A percentile compares a stretch with the other conserved stretches of the same genome.
Evolutionary conservation across 2,797 vertebrate genomes (phyloP).

Genomic region (Petrocephalus schoutedeni): DNA sequence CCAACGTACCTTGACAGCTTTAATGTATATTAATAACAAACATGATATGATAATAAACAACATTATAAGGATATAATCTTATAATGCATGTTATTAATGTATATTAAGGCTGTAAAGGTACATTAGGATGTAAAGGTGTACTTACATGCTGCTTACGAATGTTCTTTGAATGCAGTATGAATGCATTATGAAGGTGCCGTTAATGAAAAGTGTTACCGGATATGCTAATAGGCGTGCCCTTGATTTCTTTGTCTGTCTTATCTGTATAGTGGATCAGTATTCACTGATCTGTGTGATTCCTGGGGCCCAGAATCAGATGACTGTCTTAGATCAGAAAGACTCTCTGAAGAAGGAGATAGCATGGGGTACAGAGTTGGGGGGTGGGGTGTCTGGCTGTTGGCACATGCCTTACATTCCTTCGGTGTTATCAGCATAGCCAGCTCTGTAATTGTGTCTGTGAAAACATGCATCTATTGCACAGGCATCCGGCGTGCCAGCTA

Average conservation of each 20-base stretch:
- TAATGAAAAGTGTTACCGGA: not conserved
- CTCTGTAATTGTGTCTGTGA: conserved; percentile 55
- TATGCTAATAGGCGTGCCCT: not conserved
- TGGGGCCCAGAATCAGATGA: not conserved
- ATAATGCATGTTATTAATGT: not conserved
- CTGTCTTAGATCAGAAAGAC: not conserved
- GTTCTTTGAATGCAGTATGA: not conserved
- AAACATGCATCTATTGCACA: conserved; percentile 31
- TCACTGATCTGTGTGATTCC: not conserved
- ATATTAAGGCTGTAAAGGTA: not conserved
- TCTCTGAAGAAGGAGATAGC: not conserved
- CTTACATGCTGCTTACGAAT: not conserved
- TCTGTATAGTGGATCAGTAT: not conserved
- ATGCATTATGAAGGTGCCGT: not conserved
- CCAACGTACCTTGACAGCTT: too few species aligned
- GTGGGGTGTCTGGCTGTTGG: conserved; percentile 55
- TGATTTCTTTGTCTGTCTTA: not conserved
- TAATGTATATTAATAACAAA: not conserved
- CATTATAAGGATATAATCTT: not conserved
- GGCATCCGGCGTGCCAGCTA: not conserved
- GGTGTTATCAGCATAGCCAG: conserved; percentile 62
- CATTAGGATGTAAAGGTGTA: not conserved
- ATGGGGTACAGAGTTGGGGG: not conserved
- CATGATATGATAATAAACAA: not conserved
- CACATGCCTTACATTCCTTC: conserved; percentile 65